phyloP scores from a whole-genome alignment of 2,797 vertebrate species.

The Eulemur albifrons region DNA sequence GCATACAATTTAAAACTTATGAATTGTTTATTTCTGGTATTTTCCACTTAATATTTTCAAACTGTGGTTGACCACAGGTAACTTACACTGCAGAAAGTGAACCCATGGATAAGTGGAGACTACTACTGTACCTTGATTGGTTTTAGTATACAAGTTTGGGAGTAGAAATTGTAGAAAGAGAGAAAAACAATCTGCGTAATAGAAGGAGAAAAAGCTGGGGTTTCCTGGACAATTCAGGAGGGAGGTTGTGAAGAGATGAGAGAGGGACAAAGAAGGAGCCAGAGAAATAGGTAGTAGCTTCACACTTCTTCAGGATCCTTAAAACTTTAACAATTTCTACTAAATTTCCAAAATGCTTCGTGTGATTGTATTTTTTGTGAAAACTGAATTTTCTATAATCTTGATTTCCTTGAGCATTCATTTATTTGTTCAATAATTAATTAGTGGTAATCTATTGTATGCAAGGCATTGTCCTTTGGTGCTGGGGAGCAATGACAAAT shows the following conservation, averaged over 20 bases:
- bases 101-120: not conserved
- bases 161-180: not conserved
- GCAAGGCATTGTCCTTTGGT: not conserved
- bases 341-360: not conserved
- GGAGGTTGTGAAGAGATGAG: not conserved
- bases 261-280: not conserved
- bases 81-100: not conserved
- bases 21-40: not conserved
- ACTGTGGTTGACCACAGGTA: not conserved
- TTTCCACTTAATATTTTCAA: not conserved
- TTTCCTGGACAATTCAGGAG: not conserved
- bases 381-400: not conserved
- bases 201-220: not conserved
- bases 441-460: not conserved
- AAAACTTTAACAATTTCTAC: not conserved
- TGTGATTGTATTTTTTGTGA: not conserved
- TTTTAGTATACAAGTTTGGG: not conserved
- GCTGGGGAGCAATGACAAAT: not conserved
- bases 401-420: not conserved
- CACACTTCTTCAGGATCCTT: not conserved
- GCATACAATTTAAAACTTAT: not conserved
- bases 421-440: not conserved
- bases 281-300: not conserved
- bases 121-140: not conserved
- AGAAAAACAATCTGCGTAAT: not conserved